Percentiles rank a stretch among this genome's conserved stretches.
phyloP scores from a whole-genome alignment of 1,140 invertebrate species.

The Cyrtorhinus lividipennis region DNA sequence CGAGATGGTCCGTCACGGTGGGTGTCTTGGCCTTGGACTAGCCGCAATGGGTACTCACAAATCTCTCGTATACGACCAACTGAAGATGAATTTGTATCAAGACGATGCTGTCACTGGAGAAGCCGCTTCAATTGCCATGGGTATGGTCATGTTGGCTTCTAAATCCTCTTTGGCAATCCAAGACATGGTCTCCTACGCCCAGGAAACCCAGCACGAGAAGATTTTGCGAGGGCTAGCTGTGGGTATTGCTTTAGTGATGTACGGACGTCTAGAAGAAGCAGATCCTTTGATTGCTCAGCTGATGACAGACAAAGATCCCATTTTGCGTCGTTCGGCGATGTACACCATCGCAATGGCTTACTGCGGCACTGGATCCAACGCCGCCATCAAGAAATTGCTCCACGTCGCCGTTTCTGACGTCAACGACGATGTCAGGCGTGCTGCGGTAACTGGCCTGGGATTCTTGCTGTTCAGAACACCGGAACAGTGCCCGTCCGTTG shows the following conservation, averaged over 20 bases:
- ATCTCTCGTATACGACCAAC: conserved; percentile 84
- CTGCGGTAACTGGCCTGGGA: conserved; percentile 92
- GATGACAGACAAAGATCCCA: conserved; percentile 71
- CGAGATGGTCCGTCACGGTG: conserved; percentile 90
- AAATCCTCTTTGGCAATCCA: conserved; percentile 75
- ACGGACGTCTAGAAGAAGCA: conserved; percentile 88
- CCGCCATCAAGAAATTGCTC: conserved; percentile 84
- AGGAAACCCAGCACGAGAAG: conserved; percentile 97
- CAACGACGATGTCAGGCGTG: conserved; percentile 94
- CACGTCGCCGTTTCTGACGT: conserved; percentile 98
- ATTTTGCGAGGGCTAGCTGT: conserved; percentile 89
- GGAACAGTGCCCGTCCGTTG: conserved; percentile 93
- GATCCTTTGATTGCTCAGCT: conserved; percentile 84
- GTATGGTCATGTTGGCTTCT: conserved; percentile 95
- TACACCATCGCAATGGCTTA: conserved; percentile 98
- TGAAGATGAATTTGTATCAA: conserved; percentile 94
- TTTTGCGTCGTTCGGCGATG: conserved; percentile 83
- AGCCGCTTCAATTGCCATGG: conserved; percentile 95
- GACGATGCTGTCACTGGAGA: conserved; percentile 98
- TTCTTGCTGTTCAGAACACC: conserved; percentile 91
- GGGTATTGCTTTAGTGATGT: conserved; percentile 93
- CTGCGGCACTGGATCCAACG: conserved; percentile 93
- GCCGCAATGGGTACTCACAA: conserved; percentile 95
- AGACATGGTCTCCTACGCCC: conserved; percentile 85
- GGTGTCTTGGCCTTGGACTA: conserved; percentile 88